Evolutionary conservation across 2,888 invertebrate species (phyloP).

Genomic region (Chymomyza amoena): DNA sequence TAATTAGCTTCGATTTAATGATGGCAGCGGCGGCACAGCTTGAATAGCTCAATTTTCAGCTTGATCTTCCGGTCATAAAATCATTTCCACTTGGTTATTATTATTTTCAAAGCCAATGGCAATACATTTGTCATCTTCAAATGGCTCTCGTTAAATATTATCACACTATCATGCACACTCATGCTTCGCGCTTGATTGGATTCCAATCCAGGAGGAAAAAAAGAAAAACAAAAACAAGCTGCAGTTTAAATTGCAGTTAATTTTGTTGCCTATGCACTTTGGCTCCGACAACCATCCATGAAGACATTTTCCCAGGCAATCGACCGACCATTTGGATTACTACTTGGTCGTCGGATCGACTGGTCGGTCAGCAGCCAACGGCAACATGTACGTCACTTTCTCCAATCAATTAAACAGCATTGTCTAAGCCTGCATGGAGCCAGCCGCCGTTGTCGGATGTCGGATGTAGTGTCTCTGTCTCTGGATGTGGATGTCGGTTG

Average conservation of each 20-base stretch:
- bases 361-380: constrained; percentile 34
- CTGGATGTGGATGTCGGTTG: constrained; percentile 9
- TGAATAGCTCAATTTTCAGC: neutral
- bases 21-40: neutral
- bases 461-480: neutral
- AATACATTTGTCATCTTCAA: neutral
- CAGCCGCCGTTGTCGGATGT: neutral
- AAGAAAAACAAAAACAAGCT: neutral
- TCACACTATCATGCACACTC: neutral
- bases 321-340: neutral
- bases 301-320: constrained; percentile 61
- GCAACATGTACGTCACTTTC: constrained; percentile 59
- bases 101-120: neutral
- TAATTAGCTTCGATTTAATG: neutral
- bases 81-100: neutral
- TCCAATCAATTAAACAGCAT: constrained; percentile 67
- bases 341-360: neutral
- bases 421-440: constrained; percentile 25
- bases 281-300: constrained; percentile 38
- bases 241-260: constrained; percentile 43
- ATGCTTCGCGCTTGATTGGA: neutral
- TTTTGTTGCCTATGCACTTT: constrained; percentile 43
- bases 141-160: neutral
- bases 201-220: neutral
- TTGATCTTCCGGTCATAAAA: neutral